phyloP scores from a whole-genome alignment of 2,113 vertebrate species.

The Lycaon pictus region DNA sequence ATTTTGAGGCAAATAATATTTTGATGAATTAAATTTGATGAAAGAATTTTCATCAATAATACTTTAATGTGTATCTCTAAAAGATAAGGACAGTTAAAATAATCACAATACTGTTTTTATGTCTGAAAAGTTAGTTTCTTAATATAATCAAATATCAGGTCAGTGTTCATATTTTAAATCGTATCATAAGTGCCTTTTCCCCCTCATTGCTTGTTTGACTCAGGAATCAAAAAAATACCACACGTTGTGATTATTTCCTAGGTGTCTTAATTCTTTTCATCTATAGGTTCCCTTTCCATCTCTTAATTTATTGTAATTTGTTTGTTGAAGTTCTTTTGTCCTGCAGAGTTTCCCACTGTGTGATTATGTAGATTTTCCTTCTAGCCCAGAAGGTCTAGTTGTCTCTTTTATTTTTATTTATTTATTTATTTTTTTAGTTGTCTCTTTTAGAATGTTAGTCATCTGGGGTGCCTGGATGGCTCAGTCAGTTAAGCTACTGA shows the following conservation, averaged over 20 bases:
- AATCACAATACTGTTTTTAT: neutral
- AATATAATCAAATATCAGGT: neutral
- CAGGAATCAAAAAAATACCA: neutral
- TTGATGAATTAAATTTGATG: neutral
- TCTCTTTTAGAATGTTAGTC: slow-evolving; percentile 31
- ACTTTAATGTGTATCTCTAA: neutral
- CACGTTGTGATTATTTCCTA: neutral
- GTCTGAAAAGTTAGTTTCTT: neutral
- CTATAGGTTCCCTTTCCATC: neutral
- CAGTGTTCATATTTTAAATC: neutral
- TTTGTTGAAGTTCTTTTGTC: slow-evolving; percentile 8
- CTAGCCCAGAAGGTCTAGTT: neutral
- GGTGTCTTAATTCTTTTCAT: slow-evolving; percentile 32
- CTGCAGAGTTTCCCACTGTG: neutral
- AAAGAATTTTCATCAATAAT: neutral
- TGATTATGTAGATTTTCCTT: neutral
- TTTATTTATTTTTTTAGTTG: neutral
- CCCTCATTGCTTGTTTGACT: slow-evolving; percentile 3
- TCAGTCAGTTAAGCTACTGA: neutral
- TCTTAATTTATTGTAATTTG: slow-evolving; percentile 5
- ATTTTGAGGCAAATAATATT: slow-evolving; percentile 2
- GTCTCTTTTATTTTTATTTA: neutral
- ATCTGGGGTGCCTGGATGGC: neutral
- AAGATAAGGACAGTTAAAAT: slow-evolving; percentile 3
- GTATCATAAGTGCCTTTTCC: neutral